Evolutionary conservation across 2,888 invertebrate species (phyloP), one percentile per base, ranked within the genome.

Genomic region (Athalia cordata): DNA sequence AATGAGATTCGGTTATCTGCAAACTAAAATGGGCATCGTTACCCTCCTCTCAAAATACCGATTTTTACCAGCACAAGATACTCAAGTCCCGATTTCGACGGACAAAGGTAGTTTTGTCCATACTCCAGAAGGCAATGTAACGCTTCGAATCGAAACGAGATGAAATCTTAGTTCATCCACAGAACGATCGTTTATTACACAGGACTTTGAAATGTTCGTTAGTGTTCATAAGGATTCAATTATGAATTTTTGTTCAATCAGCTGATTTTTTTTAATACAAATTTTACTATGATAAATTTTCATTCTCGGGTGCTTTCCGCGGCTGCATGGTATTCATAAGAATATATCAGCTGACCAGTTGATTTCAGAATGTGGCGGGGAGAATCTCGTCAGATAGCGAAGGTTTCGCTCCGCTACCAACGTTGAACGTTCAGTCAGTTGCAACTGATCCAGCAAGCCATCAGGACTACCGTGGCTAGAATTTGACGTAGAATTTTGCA

Each of bases 1-100:
- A 8, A 72, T 83, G 66, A 79, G 86, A 66, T 85, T 87, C 81
- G 87, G 86, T 8, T 43, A 85, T 5, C 80, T 87, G 80, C 86
- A 87, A 79, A 79, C 82, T 3, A 85, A 85, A 81, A 81, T 85
- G 43, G 87, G 85, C 29, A 49, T 87, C 3, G 79, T 81, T 5
- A 62, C 77, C 4, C 67, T 86, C 6, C 68, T 87, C 55, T 82
- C 78, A 47, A 82, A 85, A 15, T 87, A 81, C 76, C 81, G 79
- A 70, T 83, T 88, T 61, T 81, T 79, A 4, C 59, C 86, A n/a
- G 84, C 85, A 70, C 45, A 81, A 9, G 84, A 85, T 78, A 87
- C 86, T 0, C 62, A 80, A 70, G 62, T 79, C 4, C 87, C 87
- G 0, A 43, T 87, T 4, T 78, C 82, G 47, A 9, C 77, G 77